Percentiles rank a stretch among this genome's conserved stretches.
These are phyloP conservation scores for Stenopsyche tienmushanensis DNA, from an alignment of 1,140 invertebrate genomes.

Conservation along the genomic window DNA sequence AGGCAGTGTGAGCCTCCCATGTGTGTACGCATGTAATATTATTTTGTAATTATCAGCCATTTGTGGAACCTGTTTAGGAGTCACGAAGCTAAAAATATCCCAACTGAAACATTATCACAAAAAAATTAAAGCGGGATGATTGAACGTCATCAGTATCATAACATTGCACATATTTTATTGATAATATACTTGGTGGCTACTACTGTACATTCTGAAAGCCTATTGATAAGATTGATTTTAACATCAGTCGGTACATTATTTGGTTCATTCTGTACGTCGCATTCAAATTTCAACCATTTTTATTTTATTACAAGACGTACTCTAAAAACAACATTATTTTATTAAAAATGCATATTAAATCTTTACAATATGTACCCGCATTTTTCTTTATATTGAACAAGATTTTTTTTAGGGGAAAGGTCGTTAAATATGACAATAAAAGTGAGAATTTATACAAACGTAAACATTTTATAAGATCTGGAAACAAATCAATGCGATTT, in stretches of 20 bases:
- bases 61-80: constrained; percentile 97
- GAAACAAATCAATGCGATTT: no score
- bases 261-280: constrained; percentile 98
- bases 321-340: constrained; percentile 41
- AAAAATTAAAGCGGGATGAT: not conserved
- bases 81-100: constrained; percentile 92
- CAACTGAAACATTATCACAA: constrained; percentile 8
- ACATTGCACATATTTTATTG: constrained; percentile 12
- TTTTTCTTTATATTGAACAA: no score
- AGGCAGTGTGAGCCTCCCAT: no score
- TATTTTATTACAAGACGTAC: constrained; percentile 42
- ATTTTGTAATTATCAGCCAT: constrained; percentile 90
- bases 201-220: constrained; percentile 78
- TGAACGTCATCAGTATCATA: not conserved
- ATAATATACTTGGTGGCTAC: constrained; percentile 78
- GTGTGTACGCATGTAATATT: no score
- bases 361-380: no score
- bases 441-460: no score
- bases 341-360: not conserved
- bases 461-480: no score
- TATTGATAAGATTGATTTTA: constrained; percentile 92
- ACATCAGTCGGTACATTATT: constrained; percentile 75
- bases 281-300: constrained; percentile 96
- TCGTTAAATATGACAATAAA: no score
- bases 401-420: no score